phyloP scores from a whole-genome alignment of 2,888 invertebrate genomes.

The Ormia ochracea region DNA sequence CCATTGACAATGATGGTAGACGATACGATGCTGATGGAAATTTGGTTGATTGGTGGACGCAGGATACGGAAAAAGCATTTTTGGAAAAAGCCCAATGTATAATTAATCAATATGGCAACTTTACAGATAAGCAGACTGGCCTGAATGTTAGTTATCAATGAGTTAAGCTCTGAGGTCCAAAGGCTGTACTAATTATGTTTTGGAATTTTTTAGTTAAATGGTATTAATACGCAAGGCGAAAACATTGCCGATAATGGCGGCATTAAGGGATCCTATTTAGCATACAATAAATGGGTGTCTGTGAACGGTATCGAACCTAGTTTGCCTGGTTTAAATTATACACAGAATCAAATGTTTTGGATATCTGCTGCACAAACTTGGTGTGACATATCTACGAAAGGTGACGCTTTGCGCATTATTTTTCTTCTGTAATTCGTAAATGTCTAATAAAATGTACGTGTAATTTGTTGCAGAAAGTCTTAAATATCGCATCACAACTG shows the following conservation, averaged over 20 bases:
- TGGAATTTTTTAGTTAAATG: slow-evolving; percentile 83
- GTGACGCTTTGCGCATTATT: slow-evolving; percentile 59
- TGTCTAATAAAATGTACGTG: background rate
- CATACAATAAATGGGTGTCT: slow-evolving; percentile 86
- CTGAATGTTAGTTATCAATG: slow-evolving; percentile 75
- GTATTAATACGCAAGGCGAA: slow-evolving; percentile 94
- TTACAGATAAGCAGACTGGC: slow-evolving; percentile 86
- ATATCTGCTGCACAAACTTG: slow-evolving; percentile 90
- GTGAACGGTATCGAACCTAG: slow-evolving; percentile 82
- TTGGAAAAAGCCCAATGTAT: slow-evolving; percentile 91
- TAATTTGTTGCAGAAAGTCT: slow-evolving; percentile 80
- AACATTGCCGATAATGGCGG: slow-evolving; percentile 98
- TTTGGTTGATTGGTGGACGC: slow-evolving; percentile 94
- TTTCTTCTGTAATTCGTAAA: background rate
- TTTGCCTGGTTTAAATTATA: slow-evolving; percentile 85
- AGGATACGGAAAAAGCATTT: slow-evolving; percentile 88
- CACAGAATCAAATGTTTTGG: slow-evolving; percentile 88
- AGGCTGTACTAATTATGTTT: background rate
- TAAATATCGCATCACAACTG: slow-evolving; percentile 87
- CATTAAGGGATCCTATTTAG: slow-evolving; percentile 91
- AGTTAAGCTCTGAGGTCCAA: background rate
- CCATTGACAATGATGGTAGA: slow-evolving; percentile 92
- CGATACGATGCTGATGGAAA: slow-evolving; percentile 95
- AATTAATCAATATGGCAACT: slow-evolving; percentile 95
- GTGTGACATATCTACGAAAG: slow-evolving; percentile 88